phyloP scores from a whole-genome alignment of 1,140 invertebrate genomes.

The Chionoecetes opilio region DNA sequence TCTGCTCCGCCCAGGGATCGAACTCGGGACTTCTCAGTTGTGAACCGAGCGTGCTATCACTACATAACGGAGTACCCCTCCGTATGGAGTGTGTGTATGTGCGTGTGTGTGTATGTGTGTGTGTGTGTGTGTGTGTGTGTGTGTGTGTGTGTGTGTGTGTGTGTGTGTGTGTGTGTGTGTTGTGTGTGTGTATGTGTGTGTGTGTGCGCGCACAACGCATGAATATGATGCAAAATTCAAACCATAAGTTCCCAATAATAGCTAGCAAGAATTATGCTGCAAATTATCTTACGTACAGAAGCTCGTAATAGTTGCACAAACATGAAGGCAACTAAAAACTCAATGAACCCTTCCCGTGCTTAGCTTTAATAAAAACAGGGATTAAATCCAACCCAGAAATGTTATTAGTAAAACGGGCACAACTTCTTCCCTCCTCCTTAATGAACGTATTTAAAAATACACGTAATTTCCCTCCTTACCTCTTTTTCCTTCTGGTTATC shows the following conservation, averaged over 20 bases:
- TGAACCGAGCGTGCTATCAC: too few relatives aligned
- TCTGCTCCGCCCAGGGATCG: too few relatives aligned
- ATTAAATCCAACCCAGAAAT: slow-evolving; percentile 3
- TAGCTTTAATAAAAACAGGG: neutral
- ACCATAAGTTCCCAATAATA: neutral
- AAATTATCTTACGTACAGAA: neutral
- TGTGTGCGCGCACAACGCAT: neutral
- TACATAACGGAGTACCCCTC: too few relatives aligned
- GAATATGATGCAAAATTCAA: neutral
- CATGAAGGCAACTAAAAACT: neutral
- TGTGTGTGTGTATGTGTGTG: slow-evolving; percentile 3
- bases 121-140: slow-evolving; percentile 27
- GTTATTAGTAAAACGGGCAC: neutral
- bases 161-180: slow-evolving; percentile 15
- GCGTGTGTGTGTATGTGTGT: slow-evolving; percentile 17
- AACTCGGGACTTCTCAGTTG: too few relatives aligned
- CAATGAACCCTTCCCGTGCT: slow-evolving; percentile 2
- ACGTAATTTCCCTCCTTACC: neutral
- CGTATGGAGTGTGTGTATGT: neutral
- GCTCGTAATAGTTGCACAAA: neutral
- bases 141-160: slow-evolving; percentile 20
- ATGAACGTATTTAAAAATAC: neutral
- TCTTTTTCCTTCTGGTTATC: neutral
- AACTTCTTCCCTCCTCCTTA: neutral
- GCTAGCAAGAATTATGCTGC: neutral